Evolutionary conservation across 2,888 invertebrate genomes (phyloP), one percentile per base, ranked within the genome.

Genomic region (Tenthredo livida): DNA sequence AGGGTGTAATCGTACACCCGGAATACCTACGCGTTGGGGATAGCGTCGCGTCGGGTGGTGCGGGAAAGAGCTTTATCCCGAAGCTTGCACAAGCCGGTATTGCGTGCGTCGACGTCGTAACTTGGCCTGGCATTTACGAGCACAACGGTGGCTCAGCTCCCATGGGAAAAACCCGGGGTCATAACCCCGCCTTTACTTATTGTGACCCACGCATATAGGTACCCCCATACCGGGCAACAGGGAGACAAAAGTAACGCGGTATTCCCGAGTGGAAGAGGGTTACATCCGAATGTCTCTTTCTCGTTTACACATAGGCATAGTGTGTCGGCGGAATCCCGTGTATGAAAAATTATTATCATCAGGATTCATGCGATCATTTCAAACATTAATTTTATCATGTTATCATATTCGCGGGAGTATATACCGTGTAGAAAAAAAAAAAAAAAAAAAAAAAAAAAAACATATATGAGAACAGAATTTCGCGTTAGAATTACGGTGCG

Each of bases 101-200:
- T 61, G 58, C 78, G 78, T 80, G 78, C 78, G 61, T 80, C 40
- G 87, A 65, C 58, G 82, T 84, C 86, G 89, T 89, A 90, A 90
- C 87, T 85, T 84, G 84, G 83, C 84, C 84, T 84, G 84, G 85
- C 86, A 87, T 89, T 88, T 89, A 89, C 86, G 87, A 85, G 80
- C 82, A 85, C 80, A 84, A 84, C 84, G 86, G 86, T 86, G 87
- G 87, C 73, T 86, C 84, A 33, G 61, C 83, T 70, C 84, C 85
- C 85, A 85, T 2, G 58, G 86, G 86, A 86, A 85, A 75, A 86
- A 84, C 85, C 37, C 84, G 17, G 40, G 85, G 84, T 86, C 82
- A 85, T 87, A 86, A 86, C 85, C 83, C 40, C 73, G 67, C 82
- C 83, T 75, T 88, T 85, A 85, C 85, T 87, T 87, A 67, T 65